phyloP scores from a whole-genome alignment of 1,140 invertebrate species.

The Drosophila pseudoananassae region DNA sequence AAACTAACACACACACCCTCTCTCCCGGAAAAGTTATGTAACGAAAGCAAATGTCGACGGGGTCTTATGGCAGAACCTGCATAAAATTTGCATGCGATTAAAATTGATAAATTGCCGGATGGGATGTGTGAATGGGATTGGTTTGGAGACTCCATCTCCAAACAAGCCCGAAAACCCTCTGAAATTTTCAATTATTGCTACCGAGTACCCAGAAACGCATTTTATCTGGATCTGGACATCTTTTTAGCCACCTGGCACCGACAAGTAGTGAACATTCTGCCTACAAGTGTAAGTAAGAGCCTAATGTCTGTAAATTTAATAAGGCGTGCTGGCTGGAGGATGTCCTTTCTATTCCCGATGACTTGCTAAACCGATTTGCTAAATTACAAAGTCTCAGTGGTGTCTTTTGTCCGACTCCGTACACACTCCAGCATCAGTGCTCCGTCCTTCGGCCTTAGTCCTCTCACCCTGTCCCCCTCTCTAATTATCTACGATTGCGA shows the following conservation, averaged over 20 bases:
- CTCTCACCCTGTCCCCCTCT: conserved; percentile 12
- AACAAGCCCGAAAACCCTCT: neutral
- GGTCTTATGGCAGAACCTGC: conserved; percentile 53
- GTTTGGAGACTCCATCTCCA: neutral
- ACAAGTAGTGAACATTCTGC: conserved; percentile 6
- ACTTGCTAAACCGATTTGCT: conserved; percentile 71
- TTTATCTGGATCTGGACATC: neutral
- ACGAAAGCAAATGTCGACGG: conserved; percentile 51
- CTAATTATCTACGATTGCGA: conserved; percentile 58
- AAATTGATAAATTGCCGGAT: conserved; percentile 65
- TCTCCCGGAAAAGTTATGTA: conserved; percentile 33
- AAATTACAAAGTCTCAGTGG: conserved; percentile 62
- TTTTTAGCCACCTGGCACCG: neutral
- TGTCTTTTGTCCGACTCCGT: conserved; percentile 33
- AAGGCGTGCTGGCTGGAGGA: conserved; percentile 34
- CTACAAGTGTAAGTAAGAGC: conserved; percentile 38
- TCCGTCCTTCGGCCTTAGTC: neutral
- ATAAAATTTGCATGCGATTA: conserved; percentile 77
- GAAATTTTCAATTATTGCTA: conserved; percentile 47
- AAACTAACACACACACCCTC: conserved; percentile 35
- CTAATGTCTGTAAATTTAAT: conserved; percentile 66
- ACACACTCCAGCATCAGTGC: conserved; percentile 7
- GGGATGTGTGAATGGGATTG: conserved; percentile 37
- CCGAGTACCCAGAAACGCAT: neutral
- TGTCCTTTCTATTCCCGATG: conserved; percentile 35